Evolutionary conservation across 1,140 invertebrate species (phyloP).

Genomic region (Drosophila serrata): DNA sequence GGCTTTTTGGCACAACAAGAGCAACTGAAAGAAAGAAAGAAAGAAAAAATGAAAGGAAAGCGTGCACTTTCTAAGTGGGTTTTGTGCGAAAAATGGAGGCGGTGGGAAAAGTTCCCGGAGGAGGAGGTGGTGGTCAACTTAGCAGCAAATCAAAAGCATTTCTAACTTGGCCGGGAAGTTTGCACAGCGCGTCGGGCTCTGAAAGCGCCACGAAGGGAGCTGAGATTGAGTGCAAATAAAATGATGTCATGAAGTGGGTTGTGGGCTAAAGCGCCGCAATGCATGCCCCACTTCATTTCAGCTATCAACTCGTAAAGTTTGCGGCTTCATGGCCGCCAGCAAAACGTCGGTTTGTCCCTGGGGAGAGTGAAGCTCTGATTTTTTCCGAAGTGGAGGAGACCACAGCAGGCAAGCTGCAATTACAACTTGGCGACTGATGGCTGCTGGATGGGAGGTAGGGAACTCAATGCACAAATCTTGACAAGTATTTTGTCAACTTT

Average conservation of each 20-base stretch:
- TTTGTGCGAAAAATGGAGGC: constrained; percentile 32
- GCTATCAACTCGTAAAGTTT: constrained; percentile 82
- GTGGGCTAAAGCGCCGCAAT: constrained; percentile 53
- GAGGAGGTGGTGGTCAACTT: constrained; percentile 48
- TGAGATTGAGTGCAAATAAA: constrained; percentile 83
- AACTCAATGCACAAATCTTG: constrained; percentile 69
- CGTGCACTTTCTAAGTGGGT: constrained; percentile 43
- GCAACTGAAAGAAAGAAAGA: constrained; percentile 28
- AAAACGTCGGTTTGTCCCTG: constrained; percentile 32
- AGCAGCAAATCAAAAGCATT: constrained; percentile 76
- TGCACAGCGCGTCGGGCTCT: constrained; percentile 42
- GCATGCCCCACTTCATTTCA: constrained; percentile 81
- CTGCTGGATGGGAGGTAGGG: neutral
- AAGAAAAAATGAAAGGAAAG: constrained; percentile 33
- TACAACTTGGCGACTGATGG: constrained; percentile 31
- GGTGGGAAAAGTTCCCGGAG: constrained; percentile 11
- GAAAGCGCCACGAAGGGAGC: constrained; percentile 43
- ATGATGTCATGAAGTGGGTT: constrained; percentile 78
- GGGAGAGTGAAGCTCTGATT: constrained; percentile 20
- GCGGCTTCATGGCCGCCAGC: constrained; percentile 70
- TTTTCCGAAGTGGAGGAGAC: constrained; percentile 30
- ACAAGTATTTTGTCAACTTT: constrained; percentile 82
- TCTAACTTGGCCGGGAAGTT: constrained; percentile 64
- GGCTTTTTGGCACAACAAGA: constrained; percentile 34
- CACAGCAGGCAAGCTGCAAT: constrained; percentile 58